Evolutionary conservation across 2,888 invertebrate species (phyloP).

Genomic region (Gerris lacustris): DNA sequence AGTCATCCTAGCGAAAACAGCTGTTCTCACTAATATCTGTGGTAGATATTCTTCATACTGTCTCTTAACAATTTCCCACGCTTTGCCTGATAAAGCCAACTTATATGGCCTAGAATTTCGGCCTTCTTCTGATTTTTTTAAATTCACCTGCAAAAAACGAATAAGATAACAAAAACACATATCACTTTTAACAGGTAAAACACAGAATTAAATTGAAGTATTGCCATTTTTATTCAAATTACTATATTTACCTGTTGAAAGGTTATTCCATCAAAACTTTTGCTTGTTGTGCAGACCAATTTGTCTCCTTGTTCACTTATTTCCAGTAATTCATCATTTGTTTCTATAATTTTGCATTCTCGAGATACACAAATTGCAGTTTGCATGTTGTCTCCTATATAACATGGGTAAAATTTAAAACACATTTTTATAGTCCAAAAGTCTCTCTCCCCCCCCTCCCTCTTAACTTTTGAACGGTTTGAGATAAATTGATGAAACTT

Average conservation of each 20-base stretch:
- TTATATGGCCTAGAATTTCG: constrained; percentile 32
- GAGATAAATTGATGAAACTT: no score
- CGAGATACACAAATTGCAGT: constrained; percentile 84
- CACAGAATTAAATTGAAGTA: no score
- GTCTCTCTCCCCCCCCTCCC: no score
- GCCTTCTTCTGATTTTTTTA: constrained; percentile 13
- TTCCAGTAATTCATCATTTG: constrained; percentile 28
- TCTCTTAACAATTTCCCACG: constrained; percentile 59
- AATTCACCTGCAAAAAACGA: background rate
- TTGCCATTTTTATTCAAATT: no score
- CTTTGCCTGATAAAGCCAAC: constrained; percentile 56
- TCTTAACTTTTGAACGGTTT: no score
- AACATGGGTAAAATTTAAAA: no score
- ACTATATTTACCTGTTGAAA: no score
- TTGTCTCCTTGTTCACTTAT: background rate
- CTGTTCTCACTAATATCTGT: constrained; percentile 50
- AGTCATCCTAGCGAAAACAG: constrained; percentile 72
- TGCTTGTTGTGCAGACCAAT: background rate
- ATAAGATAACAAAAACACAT: no score
- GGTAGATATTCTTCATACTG: constrained; percentile 60
- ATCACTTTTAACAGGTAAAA: no score
- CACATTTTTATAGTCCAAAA: no score
- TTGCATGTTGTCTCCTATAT: constrained; percentile 72
- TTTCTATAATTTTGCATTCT: constrained; percentile 54
- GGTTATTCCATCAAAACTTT: no score